Percentiles rank a stretch among this genome's conserved stretches.
phyloP scores from a whole-genome alignment of 2,888 invertebrate species.

The Metellina segmentata region DNA sequence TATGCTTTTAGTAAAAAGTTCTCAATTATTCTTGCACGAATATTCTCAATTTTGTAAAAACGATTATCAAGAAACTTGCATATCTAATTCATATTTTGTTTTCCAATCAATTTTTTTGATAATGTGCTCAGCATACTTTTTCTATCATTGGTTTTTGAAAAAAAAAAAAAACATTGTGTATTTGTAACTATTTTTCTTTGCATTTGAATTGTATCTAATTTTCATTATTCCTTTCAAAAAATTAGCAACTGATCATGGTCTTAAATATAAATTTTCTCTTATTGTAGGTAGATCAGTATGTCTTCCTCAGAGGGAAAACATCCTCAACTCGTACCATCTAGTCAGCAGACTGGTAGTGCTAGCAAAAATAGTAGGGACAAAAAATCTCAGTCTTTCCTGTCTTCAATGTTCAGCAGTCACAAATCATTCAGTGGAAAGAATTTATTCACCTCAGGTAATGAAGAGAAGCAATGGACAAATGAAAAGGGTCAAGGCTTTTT shows the following conservation, averaged over 20 bases:
- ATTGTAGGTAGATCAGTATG: constrained; percentile 25
- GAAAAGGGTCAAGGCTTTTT: constrained; percentile 79
- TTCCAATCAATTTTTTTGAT: not conserved
- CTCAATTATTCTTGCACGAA: no score
- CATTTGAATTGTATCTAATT: not conserved
- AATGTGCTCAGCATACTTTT: not conserved
- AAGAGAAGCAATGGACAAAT: constrained; percentile 69
- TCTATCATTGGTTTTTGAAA: not conserved
- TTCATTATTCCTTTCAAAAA: not conserved
- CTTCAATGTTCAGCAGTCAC: constrained; percentile 66
- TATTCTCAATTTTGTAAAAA: no score
- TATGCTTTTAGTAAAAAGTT: no score
- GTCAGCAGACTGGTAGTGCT: not conserved
- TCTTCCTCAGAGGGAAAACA: constrained; percentile 37
- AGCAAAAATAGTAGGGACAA: constrained; percentile 14
- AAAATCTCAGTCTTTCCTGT: constrained; percentile 62
- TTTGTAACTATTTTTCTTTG: not conserved
- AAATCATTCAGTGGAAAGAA: constrained; percentile 58
- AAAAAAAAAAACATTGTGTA: not conserved
- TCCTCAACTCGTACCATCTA: constrained; percentile 18
- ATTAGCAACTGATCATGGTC: not conserved
- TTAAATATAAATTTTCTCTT: not conserved
- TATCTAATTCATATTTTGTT: not conserved
- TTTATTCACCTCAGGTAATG: constrained; percentile 42
- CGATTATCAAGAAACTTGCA: no score